Evolutionary conservation across 2,113 vertebrate genomes (phyloP).

Genomic region (Prunella himalayana): DNA sequence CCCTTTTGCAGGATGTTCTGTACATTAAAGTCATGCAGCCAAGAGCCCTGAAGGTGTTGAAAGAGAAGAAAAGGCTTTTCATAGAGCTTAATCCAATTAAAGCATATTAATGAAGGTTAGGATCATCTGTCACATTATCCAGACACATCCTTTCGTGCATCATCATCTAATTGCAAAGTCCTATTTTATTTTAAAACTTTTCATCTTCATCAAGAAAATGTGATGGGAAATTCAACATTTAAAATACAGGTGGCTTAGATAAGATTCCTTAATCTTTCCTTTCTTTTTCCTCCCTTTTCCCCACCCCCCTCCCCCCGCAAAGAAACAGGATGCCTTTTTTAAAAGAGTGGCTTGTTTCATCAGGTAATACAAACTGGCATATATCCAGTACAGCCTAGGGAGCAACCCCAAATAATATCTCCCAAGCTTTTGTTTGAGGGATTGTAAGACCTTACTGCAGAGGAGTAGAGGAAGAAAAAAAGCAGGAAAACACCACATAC

Average conservation of each 20-base stretch:
- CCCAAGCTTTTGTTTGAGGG: not conserved
- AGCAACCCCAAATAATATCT: not conserved
- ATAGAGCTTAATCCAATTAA: slow-evolving; percentile 62
- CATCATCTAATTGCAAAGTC: slow-evolving; percentile 47
- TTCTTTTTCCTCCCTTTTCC: too few relatives aligned
- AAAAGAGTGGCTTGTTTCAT: not conserved
- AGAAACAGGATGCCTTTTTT: not conserved
- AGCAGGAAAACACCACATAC: not conserved
- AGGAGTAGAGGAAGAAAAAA: not conserved
- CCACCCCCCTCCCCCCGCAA: fast-evolving
- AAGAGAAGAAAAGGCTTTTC: slow-evolving; percentile 54
- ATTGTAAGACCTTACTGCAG: not conserved
- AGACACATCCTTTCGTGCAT: slow-evolving; percentile 44
- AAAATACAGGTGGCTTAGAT: not conserved
- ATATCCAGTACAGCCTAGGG: not conserved
- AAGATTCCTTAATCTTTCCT: not conserved
- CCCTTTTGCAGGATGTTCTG: slow-evolving; percentile 43
- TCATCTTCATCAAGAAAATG: slow-evolving; percentile 17
- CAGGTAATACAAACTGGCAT: not conserved
- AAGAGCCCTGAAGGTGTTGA: slow-evolving; percentile 44
- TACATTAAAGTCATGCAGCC: not conserved
- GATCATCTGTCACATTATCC: slow-evolving; percentile 60
- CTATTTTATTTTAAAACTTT: slow-evolving; percentile 22
- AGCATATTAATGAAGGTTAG: slow-evolving; percentile 58
- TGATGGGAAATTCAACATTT: slow-evolving; percentile 1